Base-by-base conservation (phyloP, 2,113 vertebrate species). In the Uria aalge region DNA sequence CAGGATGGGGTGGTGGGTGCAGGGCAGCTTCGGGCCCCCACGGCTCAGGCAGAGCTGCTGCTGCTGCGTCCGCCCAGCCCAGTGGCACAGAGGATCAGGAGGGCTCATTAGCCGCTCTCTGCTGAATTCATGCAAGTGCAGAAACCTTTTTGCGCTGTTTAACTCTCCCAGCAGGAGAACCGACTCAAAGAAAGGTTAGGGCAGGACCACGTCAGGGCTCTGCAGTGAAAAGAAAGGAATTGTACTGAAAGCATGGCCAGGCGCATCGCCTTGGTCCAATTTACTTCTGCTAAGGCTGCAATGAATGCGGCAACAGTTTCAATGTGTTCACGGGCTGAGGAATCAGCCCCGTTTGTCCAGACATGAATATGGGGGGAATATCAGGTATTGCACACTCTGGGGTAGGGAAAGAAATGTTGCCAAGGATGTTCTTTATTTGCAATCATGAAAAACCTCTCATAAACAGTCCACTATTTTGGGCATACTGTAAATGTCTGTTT, bases 51-150 rank as follows among this genome's bases (percentile, higher is more conserved):
- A 66, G 53, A 52, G 63, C 36, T 34, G 30, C 3, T 6, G 17
- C 60, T 45, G 55, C 41, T 0, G 0, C 5, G 38, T 45, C 63
- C 1, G 0, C 0, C 0, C 50, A 20, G 17, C 15, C 59, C 0
- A 0, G 56, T 2, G 53, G 21, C 50, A 53, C 6, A 6, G 36
- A 50, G n/a, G 78, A 95, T 92, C 79, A 59, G 45, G 32, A 92
- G 88, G 90, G 72, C 94, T 97, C 93, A 77, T 96, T 93, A 94
- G 67, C 75, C 0, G 0, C 75, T 74, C 63, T 88, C 79, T 45
- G 47, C 75, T 77, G 75, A 92, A 93, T 88, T 84, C 59, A 12
- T 80, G 82, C 52, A 80, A 95, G 79, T 83, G 68, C 72, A 93
- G 82, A 94, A 93, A 72, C 9, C 63, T 86, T 92, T 72, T 69